These are phyloP conservation scores for Calephelis nemesis DNA, from an alignment of 1,140 invertebrate species.

Conservation along the genomic window DNA sequence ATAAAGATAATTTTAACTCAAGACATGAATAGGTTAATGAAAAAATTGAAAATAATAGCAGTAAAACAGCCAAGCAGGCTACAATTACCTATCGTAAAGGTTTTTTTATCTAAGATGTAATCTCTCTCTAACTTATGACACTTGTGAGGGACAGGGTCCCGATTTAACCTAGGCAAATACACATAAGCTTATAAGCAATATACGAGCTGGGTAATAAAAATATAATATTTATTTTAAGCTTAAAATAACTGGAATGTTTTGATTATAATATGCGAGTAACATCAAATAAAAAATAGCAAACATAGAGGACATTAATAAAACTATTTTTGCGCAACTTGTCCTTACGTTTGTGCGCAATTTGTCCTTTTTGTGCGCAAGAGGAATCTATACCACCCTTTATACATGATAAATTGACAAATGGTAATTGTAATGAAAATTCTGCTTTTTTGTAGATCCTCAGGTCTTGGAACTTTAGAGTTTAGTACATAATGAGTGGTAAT, in stretches of 20 bases:
- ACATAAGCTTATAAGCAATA: slow-evolving; percentile 8
- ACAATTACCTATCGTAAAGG: neutral
- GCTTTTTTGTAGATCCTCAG: too few relatives aligned
- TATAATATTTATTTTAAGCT: slow-evolving; percentile 17
- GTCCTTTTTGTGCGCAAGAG: neutral
- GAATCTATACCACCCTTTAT: neutral
- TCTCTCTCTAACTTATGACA: slow-evolving; percentile 14
- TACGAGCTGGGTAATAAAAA: neutral
- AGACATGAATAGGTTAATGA: neutral
- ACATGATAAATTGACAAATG: too few relatives aligned
- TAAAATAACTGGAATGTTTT: slow-evolving; percentile 20
- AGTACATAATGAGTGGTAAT: neutral
- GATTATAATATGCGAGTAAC: neutral
- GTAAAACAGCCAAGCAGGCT: neutral
- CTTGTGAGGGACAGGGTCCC: slow-evolving; percentile 1
- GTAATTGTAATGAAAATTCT: too few relatives aligned
- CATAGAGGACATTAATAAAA: neutral
- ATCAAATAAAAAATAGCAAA: neutral
- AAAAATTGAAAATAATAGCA: neutral
- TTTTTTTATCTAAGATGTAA: neutral
- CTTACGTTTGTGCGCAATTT: neutral
- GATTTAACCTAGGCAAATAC: slow-evolving; percentile 3
- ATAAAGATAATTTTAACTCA: neutral
- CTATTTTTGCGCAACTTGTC: neutral
- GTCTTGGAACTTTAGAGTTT: too few relatives aligned